phyloP scores from a whole-genome alignment of 2,113 vertebrate species.

The Myrmophylax atrothorax region DNA sequence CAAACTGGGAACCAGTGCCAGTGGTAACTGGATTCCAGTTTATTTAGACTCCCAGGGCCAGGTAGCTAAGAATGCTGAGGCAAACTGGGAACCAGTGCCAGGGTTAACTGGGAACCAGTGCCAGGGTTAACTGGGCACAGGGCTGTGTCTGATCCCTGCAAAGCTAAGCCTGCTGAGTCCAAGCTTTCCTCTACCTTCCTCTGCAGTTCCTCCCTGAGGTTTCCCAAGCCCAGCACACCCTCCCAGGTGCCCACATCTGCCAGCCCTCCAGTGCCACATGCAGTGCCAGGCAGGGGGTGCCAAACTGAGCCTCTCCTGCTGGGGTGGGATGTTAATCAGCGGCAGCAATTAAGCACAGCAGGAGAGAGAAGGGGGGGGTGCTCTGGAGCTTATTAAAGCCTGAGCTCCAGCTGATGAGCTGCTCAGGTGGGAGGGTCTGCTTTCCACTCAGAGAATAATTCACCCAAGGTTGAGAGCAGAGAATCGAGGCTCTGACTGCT shows the following conservation, averaged over 20 bases:
- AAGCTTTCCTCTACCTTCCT: not conserved
- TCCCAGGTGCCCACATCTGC: not conserved
- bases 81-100: not conserved
- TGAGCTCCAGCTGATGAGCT: no score
- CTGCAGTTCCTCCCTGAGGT: not conserved
- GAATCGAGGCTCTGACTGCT: no score
- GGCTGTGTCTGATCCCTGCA: not conserved
- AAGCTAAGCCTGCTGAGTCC: rapidly evolving
- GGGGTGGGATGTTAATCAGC: no score
- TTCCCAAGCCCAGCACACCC: not conserved
- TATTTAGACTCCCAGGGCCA: not conserved
- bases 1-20: no score
- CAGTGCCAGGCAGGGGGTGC: not conserved
- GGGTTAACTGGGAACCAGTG: not conserved
- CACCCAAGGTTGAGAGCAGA: no score
- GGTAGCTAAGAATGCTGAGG: not conserved
- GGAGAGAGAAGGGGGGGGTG: not conserved
- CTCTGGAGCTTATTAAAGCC: no score
- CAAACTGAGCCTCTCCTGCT: not conserved
- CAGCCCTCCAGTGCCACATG: not conserved
- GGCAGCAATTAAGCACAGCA: not conserved
- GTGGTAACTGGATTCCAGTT: no score
- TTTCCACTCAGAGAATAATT: no score
- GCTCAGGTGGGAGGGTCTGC: no score
- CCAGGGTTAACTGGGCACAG: not conserved